Evolutionary conservation across 1,140 invertebrate genomes (phyloP), one percentile per base, ranked within the genome.

Genomic region (Aricia agestis): DNA sequence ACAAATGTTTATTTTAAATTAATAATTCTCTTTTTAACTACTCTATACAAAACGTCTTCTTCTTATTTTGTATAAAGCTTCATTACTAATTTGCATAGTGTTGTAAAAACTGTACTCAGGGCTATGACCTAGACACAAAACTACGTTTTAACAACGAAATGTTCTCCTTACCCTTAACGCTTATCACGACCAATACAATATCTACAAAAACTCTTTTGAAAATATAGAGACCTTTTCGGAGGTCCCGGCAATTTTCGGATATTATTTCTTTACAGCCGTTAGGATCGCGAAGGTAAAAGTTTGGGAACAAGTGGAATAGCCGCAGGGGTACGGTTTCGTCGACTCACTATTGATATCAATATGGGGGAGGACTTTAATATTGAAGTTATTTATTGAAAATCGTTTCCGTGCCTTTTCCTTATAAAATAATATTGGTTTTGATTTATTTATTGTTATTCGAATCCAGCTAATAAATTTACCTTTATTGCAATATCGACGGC

Each of bases 331-430:
- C 80, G 78, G 83, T 83, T 82, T 78, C 84, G 76, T 77, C 78
- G 76, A 77, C 78, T 76, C 78, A 84, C 86, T 87, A 89, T 87
- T 82, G 87, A 86, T 89, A 89, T 89, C 85, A 86, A 87, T 90
- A 85, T 83, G 76, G 82, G 88, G 86, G 84, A 87, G 82, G 82
- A 81, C 80, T 85, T 82, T 89, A 89, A 91, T 91, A 91, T 91
- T 87, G 85, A 82, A 86, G 82, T 86, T 91, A 91, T 91, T 89
- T 90, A 87, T 91, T 86, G 89, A 81, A 89, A 87, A 87, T 89
- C 85, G 85, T 78, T 86, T 85, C 83, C 82, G 80, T 84, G 74
- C 78, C 81, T 77, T 82, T 72, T 78, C 80, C 69, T 77, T 76
- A 83, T 80, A 82, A 81, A 82, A 82, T 82, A 83, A 85, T 85